These are phyloP conservation scores for Sympetrum striolatum DNA, from an alignment of 2,888 invertebrate species.

Conservation along the genomic window DNA sequence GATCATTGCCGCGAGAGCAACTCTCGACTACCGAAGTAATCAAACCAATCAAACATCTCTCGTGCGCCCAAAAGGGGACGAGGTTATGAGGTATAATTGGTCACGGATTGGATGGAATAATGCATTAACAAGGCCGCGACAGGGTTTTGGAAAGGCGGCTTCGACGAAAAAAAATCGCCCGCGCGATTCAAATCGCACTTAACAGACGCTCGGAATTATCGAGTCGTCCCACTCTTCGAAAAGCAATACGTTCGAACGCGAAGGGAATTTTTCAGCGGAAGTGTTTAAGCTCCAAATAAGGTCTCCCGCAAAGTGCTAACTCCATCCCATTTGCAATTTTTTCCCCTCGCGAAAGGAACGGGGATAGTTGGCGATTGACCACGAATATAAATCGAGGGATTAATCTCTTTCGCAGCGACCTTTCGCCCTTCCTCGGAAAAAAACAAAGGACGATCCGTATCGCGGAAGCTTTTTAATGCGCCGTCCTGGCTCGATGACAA, in stretches of 20 bases:
- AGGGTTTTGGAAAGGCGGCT: not conserved
- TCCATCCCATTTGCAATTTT: not conserved
- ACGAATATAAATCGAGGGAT: not conserved
- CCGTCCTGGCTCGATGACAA: not conserved
- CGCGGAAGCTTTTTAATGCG: not conserved
- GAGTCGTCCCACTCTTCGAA: not conserved
- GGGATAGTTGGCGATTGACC: not conserved
- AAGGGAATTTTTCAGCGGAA: not conserved
- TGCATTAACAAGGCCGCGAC: not conserved
- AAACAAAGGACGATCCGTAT: not conserved
- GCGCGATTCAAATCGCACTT: not conserved
- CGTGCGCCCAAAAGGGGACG: too few species aligned
- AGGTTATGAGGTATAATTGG: not conserved
- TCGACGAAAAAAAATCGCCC: not conserved
- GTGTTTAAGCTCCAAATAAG: not conserved
- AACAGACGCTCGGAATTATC: not conserved
- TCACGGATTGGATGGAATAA: not conserved
- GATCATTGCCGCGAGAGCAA: too few species aligned
- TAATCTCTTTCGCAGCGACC: not conserved
- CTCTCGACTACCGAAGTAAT: too few species aligned
- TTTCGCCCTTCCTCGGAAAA: not conserved
- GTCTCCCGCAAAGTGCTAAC: not conserved
- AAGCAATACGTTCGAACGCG: not conserved
- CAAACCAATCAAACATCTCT: too few species aligned
- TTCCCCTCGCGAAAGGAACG: not conserved